Conservation (phyloP, 2,888 invertebrate species). For the Sarcophaga caerulescens region DNA sequence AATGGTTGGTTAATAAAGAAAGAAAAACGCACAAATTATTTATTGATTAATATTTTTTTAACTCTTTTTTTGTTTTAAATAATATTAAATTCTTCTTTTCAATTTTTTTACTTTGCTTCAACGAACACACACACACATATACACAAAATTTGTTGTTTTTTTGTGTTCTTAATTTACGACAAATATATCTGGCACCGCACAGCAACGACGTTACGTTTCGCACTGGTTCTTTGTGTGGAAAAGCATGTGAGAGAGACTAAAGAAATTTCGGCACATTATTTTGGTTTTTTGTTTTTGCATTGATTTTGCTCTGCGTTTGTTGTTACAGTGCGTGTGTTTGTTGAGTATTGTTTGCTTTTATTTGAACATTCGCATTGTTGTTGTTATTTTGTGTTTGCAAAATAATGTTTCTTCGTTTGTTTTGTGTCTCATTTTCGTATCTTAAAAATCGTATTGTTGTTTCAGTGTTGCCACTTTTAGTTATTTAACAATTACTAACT, state of each 20-base stretch:
- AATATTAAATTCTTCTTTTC: neutral
- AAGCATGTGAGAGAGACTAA: constrained; percentile 36
- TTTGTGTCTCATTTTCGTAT: too few species aligned
- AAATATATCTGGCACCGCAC: constrained; percentile 47
- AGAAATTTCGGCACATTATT: constrained; percentile 50
- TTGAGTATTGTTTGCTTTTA: constrained; percentile 13
- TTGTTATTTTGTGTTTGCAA: constrained; percentile 26
- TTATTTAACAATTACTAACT: too few species aligned
- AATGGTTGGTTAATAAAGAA: neutral
- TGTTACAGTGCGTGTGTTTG: neutral
- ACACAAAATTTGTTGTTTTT: constrained; percentile 9
- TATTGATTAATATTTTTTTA: neutral
- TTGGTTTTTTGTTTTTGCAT: constrained; percentile 1
- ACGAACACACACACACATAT: neutral
- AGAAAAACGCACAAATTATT: neutral
- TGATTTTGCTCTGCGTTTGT: constrained; percentile 17
- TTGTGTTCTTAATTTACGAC: constrained; percentile 14
- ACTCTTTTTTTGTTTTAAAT: neutral
- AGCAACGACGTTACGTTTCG: constrained; percentile 47
- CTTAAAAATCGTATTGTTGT: too few species aligned
- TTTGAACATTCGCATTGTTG: constrained; percentile 1
- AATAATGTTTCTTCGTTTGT: constrained; percentile 1
- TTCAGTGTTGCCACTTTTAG: too few species aligned
- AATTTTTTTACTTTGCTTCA: constrained; percentile 14
- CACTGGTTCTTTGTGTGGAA: constrained; percentile 49